phyloP scores from a whole-genome alignment of 2,797 vertebrate species.

The Arnoldichthys spilopterus region DNA sequence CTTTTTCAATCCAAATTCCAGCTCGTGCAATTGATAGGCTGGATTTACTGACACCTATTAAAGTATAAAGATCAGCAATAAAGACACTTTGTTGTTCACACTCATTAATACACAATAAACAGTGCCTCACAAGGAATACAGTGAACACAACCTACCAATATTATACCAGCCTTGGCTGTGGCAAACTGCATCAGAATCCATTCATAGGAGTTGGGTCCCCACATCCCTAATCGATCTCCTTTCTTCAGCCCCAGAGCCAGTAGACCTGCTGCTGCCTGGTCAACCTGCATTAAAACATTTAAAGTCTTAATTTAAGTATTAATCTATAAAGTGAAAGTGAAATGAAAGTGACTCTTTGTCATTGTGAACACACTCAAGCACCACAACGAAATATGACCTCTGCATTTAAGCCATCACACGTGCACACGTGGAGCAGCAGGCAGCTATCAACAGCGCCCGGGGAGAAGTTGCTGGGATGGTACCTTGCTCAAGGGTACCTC shows the following conservation, averaged over 20 bases:
- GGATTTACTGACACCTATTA: slow-evolving; percentile 90
- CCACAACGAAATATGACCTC: no score
- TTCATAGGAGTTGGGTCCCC: slow-evolving; percentile 92
- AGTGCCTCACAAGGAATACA: background rate
- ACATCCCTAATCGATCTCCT: slow-evolving; percentile 91
- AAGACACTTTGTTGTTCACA: background rate
- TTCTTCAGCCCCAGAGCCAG: slow-evolving; percentile 86
- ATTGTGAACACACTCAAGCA: no score
- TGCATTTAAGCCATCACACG: no score
- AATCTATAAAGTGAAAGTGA: no score
- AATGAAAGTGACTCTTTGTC: no score
- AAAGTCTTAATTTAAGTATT: background rate
- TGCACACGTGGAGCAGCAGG: no score
- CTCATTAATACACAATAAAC: background rate
- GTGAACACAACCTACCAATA: slow-evolving; percentile 83
- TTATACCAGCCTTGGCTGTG: slow-evolving; percentile 90
- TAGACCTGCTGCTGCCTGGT: slow-evolving; percentile 87
- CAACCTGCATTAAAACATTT: slow-evolving; percentile 78
- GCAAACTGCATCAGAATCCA: slow-evolving; percentile 92
- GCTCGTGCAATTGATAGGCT: slow-evolving; percentile 87
- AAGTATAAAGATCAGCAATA: background rate
- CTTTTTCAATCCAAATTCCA: slow-evolving; percentile 84
- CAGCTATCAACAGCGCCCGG: no score
- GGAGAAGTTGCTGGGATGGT: no score
- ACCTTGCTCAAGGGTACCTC: no score